Evolutionary conservation across 1,140 invertebrate species (phyloP).

Genomic region (Dreissena polymorpha): DNA sequence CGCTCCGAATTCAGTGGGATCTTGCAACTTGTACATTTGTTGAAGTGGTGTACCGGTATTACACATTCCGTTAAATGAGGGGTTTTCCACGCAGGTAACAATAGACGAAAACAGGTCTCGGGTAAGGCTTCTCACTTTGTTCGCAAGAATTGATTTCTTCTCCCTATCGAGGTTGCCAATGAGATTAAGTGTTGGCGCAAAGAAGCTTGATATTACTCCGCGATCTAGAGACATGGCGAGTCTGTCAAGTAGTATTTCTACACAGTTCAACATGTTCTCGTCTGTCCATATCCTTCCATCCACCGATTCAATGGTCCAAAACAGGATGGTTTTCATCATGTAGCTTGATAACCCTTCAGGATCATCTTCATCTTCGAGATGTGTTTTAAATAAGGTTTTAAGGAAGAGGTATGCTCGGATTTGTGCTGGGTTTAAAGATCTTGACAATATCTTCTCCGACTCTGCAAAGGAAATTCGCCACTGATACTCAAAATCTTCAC

Average conservation of each 20-base stretch:
- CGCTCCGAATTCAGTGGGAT: background rate
- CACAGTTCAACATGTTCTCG: slow-evolving; percentile 31
- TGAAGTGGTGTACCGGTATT: too few relatives aligned
- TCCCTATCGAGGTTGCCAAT: background rate
- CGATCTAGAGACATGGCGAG: slow-evolving; percentile 7
- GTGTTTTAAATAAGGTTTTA: slow-evolving; percentile 21
- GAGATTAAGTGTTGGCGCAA: slow-evolving; percentile 14
- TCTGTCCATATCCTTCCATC: background rate
- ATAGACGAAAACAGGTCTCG: too few relatives aligned
- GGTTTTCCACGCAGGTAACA: too few relatives aligned
- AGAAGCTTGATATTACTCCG: slow-evolving; percentile 7
- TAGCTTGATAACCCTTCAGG: slow-evolving; percentile 23
- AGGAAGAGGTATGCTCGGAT: slow-evolving; percentile 42
- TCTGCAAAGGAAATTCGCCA: slow-evolving; percentile 48
- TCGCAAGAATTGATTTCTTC: too few relatives aligned
- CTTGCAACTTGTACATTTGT: too few relatives aligned
- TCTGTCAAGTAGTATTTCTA: slow-evolving; percentile 21
- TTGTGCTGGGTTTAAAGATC: slow-evolving; percentile 24
- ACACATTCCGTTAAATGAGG: too few relatives aligned
- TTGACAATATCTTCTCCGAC: slow-evolving; percentile 19
- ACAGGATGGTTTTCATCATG: slow-evolving; percentile 50
- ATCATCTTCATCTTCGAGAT: slow-evolving; percentile 1
- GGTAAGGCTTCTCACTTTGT: too few relatives aligned
- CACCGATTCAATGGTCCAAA: slow-evolving; percentile 23
- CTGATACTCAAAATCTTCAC: slow-evolving; percentile 9